Evolutionary conservation across 1,140 invertebrate genomes (phyloP).

Genomic region (Centruroides vittatus): DNA sequence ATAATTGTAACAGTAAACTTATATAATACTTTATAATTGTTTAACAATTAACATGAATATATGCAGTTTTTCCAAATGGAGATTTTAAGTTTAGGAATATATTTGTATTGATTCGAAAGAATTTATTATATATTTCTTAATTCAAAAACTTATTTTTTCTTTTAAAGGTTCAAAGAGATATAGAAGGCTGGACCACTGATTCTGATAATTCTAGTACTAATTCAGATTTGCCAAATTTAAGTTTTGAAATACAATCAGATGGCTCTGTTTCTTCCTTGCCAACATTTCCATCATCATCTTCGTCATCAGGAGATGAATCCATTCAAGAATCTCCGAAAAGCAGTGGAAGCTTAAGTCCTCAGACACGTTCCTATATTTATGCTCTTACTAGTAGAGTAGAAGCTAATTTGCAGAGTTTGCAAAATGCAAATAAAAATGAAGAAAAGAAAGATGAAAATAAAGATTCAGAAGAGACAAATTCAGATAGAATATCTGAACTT

Average conservation of each 20-base stretch:
- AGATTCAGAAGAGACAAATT: constrained; percentile 1
- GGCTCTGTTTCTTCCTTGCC: not conserved
- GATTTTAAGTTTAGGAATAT: too few species aligned
- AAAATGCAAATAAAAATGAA: not conserved
- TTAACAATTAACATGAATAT: too few species aligned
- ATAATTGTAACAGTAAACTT: too few species aligned
- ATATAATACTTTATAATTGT: too few species aligned
- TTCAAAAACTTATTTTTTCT: too few species aligned
- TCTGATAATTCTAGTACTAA: constrained; percentile 12
- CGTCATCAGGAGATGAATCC: constrained; percentile 4
- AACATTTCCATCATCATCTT: constrained; percentile 16
- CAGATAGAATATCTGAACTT: constrained; percentile 23
- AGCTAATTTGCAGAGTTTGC: not conserved
- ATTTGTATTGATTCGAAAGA: too few species aligned
- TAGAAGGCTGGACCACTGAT: constrained; percentile 42
- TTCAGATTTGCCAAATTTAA: constrained; percentile 4
- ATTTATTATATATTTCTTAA: too few species aligned
- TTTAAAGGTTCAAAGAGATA: constrained; percentile 50
- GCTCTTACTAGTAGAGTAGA: not conserved
- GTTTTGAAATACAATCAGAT: constrained; percentile 4
- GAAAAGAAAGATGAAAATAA: not conserved
- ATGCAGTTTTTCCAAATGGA: too few species aligned
- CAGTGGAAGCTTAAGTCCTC: not conserved
- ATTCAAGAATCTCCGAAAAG: not conserved
- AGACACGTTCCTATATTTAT: constrained; percentile 5